Conservation (phyloP, 2,888 invertebrate genomes). For the Calephelis perditalis region DNA sequence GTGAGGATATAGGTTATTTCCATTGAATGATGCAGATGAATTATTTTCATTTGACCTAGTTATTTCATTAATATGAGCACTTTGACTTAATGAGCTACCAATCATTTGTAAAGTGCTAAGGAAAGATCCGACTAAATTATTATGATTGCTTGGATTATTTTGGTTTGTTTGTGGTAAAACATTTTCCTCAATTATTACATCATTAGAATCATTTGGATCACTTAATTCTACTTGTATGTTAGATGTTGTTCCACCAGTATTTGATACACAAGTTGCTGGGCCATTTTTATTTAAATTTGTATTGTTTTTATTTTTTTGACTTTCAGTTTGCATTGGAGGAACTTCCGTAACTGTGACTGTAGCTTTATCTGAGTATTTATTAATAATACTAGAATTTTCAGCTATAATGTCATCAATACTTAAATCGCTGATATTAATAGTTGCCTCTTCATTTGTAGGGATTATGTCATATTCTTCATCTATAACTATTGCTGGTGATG, state of each 20-base stretch:
- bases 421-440: slow-evolving; percentile 33
- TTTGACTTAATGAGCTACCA: no score
- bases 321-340: slow-evolving; percentile 11
- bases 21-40: no score
- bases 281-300: neutral
- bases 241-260: no score
- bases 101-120: no score
- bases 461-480: slow-evolving; percentile 28
- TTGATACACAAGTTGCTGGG: neutral
- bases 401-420: slow-evolving; percentile 40
- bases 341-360: slow-evolving; percentile 7
- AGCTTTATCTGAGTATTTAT: slow-evolving; percentile 25
- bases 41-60: no score
- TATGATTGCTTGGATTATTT: slow-evolving; percentile 13
- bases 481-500: slow-evolving; percentile 26
- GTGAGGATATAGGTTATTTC: neutral
- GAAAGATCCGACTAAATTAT: neutral
- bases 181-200: neutral
- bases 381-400: slow-evolving; percentile 32
- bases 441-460: slow-evolving; percentile 14
- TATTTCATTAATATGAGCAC: no score
- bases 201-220: no score
- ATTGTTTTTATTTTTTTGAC: neutral
- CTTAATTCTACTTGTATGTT: no score
- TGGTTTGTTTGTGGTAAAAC: neutral